A percentile compares a stretch with the other conserved stretches of the same genome.
phyloP scores from a whole-genome alignment of 2,113 vertebrate species.

The Zosterops pallidus region DNA sequence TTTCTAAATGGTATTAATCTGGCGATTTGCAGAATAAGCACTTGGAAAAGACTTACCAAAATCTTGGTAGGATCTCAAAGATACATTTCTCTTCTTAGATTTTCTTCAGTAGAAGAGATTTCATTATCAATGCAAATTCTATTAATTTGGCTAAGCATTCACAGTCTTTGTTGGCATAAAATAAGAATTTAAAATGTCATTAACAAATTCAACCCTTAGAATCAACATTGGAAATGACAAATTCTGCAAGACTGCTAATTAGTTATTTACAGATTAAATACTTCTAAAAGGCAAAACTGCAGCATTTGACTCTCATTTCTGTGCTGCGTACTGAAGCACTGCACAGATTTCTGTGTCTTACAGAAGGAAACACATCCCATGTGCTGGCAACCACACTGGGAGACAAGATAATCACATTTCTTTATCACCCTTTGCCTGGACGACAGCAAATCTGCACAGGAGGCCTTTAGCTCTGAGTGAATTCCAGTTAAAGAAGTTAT shows the following conservation, averaged over 20 bases:
- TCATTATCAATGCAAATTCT: constrained; percentile 36
- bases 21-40: constrained; percentile 69
- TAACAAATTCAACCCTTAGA: constrained; percentile 35
- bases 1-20: constrained; percentile 69
- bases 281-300: neutral
- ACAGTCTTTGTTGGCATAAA: constrained; percentile 6
- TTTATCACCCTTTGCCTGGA: neutral
- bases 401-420: neutral
- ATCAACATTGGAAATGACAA: neutral
- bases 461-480: neutral
- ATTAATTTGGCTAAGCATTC: constrained; percentile 20
- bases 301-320: neutral
- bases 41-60: constrained; percentile 61
- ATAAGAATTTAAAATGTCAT: constrained; percentile 33
- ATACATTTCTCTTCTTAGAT: constrained; percentile 11
- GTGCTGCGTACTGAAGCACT: neutral
- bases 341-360: neutral
- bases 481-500: neutral
- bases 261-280: constrained; percentile 19
- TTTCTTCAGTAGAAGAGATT: constrained; percentile 15
- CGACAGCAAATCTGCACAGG: neutral
- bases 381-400: neutral
- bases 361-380: neutral
- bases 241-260: constrained; percentile 15
- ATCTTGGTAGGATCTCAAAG: constrained; percentile 49